Evolutionary conservation across 2,888 invertebrate genomes (phyloP), one percentile per base, ranked within the genome.

Genomic region (Lasius fuliginosus): DNA sequence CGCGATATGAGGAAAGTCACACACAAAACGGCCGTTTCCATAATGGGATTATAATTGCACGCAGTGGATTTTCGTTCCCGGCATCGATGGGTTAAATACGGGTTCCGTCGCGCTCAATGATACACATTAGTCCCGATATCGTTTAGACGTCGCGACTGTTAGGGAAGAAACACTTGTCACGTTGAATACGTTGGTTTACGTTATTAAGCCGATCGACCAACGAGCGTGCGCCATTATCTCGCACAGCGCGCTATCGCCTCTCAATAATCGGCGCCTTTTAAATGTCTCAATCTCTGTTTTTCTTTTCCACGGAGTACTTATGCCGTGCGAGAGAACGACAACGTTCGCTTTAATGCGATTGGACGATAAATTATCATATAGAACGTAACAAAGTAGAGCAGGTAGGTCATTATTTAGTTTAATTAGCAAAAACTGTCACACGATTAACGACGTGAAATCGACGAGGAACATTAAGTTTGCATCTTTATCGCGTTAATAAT

Each of bases 11-110:
- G 71, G 58, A 83, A 85, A 65, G 40, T 75, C 46, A 67, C 49
- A 67, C 49, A 69, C 23, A 64, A 58, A 82, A 77, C 82, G 33
- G 60, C 75, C 53, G 76, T 46, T 53, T 53, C 27, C 15, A 53
- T 88, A 89, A 89, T 90, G 87, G 81, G 82, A 85, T 88, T 90
- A 87, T 87, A 89, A 90, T 85, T 82, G 82, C 58, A 15, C 56
- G 23, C 60, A 53, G 53, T 42, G 30, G 81, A 84, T 85, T 79
- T 86, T 86, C 60, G 53, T 74, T 62, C 58, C 33, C n/a, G 58
- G 30, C 76, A 79, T 86, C 73, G 86, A 82, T 82, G 60, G 42
- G 68, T 79, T 82, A 85, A 83, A 82, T 75, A 62, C 65, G 23
- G 68, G 60, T 75, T 83, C 56, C 81, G 68, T 60, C 42, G 53